These are phyloP conservation scores for Paraplagusia blochii DNA, from an alignment of 2,113 vertebrate genomes.

Conservation along the genomic window DNA sequence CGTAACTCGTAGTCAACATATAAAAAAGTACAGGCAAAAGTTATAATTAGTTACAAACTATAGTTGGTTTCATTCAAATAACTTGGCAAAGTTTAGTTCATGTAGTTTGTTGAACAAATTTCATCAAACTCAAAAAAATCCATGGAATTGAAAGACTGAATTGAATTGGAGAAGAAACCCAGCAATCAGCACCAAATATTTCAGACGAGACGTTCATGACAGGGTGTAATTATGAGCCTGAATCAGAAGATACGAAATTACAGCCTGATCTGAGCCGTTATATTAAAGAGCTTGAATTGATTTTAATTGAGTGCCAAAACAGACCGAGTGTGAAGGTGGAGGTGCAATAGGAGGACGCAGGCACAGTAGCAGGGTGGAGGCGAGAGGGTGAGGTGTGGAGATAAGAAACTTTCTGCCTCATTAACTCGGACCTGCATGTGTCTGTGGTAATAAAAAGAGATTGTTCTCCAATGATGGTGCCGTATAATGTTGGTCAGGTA, in stretches of 20 bases:
- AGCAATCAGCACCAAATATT: slow-evolving; percentile 14
- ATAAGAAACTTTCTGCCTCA: slow-evolving; percentile 44
- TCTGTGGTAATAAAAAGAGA: slow-evolving; percentile 17
- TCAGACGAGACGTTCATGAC: slow-evolving; percentile 3
- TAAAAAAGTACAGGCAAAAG: too few relatives aligned
- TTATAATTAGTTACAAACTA: too few relatives aligned
- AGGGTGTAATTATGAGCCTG: slow-evolving; percentile 32
- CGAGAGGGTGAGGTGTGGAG: slow-evolving; percentile 6
- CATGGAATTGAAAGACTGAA: not conserved
- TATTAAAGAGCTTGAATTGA: slow-evolving; percentile 21
- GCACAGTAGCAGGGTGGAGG: not conserved
- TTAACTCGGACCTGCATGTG: slow-evolving; percentile 25
- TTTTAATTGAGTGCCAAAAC: slow-evolving; percentile 22
- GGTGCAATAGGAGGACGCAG: not conserved
- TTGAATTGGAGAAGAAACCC: not conserved
- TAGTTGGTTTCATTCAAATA: too few relatives aligned
- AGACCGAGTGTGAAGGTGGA: not conserved
- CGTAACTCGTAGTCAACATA: too few relatives aligned
- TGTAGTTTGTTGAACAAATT: not conserved
- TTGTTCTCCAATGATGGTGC: slow-evolving; percentile 31
- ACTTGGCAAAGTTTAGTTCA: too few relatives aligned
- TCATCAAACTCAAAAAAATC: not conserved
- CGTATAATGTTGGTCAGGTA: slow-evolving; percentile 21
- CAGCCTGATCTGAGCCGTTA: not conserved
- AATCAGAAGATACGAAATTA: slow-evolving; percentile 18